Percentiles rank a stretch among this genome's conserved stretches.
Conservation (phyloP, 1,140 invertebrate species). For the Cotesia vestalis region DNA sequence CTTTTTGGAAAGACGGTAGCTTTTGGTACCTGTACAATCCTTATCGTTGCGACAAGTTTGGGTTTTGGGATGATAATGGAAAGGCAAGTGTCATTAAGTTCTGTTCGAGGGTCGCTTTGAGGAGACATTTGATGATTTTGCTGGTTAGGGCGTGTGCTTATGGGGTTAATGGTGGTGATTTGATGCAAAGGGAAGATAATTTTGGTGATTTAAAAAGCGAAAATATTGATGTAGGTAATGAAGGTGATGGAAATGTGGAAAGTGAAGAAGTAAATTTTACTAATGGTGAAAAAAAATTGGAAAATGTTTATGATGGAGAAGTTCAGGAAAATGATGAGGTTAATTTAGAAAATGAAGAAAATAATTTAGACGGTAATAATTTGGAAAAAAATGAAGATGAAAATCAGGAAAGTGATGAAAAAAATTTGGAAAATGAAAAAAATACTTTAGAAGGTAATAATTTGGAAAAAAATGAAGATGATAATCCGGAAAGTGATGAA, state of each 20-base stretch:
- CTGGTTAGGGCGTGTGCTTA: conserved; percentile 48
- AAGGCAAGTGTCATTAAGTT: conserved; percentile 54
- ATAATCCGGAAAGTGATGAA: neutral
- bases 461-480: neutral
- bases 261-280: neutral
- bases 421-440: neutral
- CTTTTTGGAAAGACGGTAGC: conserved; percentile 55
- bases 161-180: neutral
- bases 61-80: conserved; percentile 51
- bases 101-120: conserved; percentile 48
- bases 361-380: neutral
- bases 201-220: no score
- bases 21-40: conserved; percentile 61
- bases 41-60: conserved; percentile 53
- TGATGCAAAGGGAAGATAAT: neutral
- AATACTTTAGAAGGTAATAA: no score
- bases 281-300: neutral
- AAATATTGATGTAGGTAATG: no score
- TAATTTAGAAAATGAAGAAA: neutral
- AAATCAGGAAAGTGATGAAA: neutral
- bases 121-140: conserved; percentile 52
- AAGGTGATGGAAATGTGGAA: no score
- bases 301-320: no score
- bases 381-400: neutral
- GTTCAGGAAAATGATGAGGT: neutral